A percentile compares a stretch with the other conserved stretches of the same genome.
Conservation (phyloP, 2,888 invertebrate species). For the Argynnis bischoffii region DNA sequence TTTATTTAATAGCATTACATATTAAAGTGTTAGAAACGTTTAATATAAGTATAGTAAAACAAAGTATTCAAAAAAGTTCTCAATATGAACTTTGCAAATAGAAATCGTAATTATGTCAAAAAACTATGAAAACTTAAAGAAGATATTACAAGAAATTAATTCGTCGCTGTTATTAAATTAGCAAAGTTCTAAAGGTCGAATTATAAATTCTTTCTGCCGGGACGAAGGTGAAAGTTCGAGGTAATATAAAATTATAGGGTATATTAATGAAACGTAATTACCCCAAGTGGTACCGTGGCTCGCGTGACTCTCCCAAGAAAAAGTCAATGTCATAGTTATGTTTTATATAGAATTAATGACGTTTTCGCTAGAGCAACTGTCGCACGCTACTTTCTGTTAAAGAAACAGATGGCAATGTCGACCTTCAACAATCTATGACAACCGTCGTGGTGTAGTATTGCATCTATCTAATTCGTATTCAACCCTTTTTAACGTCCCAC, state of each 20-base stretch:
- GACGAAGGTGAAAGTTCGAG: conserved; percentile 69
- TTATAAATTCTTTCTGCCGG: conserved; percentile 55
- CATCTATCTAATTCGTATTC: background rate
- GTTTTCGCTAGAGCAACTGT: conserved; percentile 28
- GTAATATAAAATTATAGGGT: conserved; percentile 67
- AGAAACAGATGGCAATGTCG: conserved; percentile 10
- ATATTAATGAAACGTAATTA: conserved; percentile 73
- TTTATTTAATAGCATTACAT: too few species aligned
- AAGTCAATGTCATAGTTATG: conserved; percentile 48
- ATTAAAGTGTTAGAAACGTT: too few species aligned
- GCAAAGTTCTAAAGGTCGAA: conserved; percentile 55
- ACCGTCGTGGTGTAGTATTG: background rate
- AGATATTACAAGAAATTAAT: conserved; percentile 28
- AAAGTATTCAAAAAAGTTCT: too few species aligned
- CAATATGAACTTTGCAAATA: background rate
- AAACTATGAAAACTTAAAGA: conserved; percentile 15
- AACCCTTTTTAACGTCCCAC: too few species aligned
- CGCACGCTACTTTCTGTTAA: conserved; percentile 29
- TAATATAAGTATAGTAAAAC: too few species aligned
- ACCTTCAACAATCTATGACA: background rate
- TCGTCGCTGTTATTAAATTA: conserved; percentile 45
- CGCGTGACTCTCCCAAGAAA: conserved; percentile 66
- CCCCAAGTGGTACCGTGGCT: conserved; percentile 69
- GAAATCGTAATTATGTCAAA: conserved; percentile 6
- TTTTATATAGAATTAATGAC: conserved; percentile 43